Evolutionary conservation across 2,797 vertebrate species (phyloP).

Genomic region (Rhabdomys pumilio): DNA sequence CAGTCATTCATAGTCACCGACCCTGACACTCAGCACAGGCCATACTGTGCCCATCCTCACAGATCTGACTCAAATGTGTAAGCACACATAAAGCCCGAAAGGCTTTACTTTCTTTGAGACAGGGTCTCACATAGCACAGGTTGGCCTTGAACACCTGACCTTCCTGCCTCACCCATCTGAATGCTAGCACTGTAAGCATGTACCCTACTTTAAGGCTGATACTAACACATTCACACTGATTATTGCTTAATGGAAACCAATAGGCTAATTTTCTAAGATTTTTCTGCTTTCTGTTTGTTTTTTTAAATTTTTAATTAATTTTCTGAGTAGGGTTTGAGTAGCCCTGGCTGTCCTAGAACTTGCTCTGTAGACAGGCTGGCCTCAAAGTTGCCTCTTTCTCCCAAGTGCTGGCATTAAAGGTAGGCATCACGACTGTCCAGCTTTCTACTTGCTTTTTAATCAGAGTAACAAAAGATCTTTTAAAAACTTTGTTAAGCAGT

Average conservation of each 20-base stretch:
- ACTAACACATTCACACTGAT: no score
- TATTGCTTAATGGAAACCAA: neutral
- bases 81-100: neutral
- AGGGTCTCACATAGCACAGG: neutral
- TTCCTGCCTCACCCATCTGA: neutral
- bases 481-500: neutral
- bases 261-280: neutral
- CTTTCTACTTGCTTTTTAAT: neutral
- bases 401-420: neutral
- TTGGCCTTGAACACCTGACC: neutral
- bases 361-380: neutral
- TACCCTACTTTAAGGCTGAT: neutral
- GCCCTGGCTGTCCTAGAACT: neutral
- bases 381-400: neutral
- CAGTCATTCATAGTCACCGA: neutral
- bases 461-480: neutral
- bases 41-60: rapidly evolving
- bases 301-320: neutral
- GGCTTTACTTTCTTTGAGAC: neutral
- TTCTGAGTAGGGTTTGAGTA: neutral
- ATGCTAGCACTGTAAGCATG: neutral
- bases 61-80: rapidly evolving
- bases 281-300: neutral
- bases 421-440: neutral
- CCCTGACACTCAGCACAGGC: neutral